Evolutionary conservation across 2,113 vertebrate species (phyloP), one percentile per base, ranked within the genome.

Genomic region (Neomonachus schauinslandi): DNA sequence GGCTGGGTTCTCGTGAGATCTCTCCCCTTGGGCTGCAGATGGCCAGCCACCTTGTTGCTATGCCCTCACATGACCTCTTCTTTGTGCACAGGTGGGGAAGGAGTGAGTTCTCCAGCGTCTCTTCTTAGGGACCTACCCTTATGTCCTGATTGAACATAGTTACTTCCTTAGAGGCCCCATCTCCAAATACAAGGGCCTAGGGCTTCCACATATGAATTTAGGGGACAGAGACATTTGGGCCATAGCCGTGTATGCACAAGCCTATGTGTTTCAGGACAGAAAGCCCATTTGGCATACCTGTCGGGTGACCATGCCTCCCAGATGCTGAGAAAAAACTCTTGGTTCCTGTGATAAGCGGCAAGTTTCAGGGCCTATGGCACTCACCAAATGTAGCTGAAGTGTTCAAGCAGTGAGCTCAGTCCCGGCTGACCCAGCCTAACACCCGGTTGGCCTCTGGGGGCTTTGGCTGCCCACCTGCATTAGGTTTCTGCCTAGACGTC

Each of bases 101-200:
- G 15, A 76, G 8, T 33, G 9, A 28, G 51, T 9, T 24, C 14
- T 57, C 24, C 7, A 1, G 2, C 1, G 3, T 13, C 51, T 49
- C 51, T 69, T 71, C 71, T 53, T 51, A 80, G n/a, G 2, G 31
- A 14, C 21, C 51, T 16, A 15, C 1, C 1, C 24, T 16, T 21
- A 36, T 3, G 28, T 12, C 11, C 76, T 82, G 8, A 22, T 15
- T n/a, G 7, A 42, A 71, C 72, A 26, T 18, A 31, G 9, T 49
- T 33, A 4, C 13, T 11, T 10, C n/a, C 57, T 63, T 11, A 63
- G 16, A 36, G 12, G 13, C 2, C 42, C 10, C 1, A 0, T 12
- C 28, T 53, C 80, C 53, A 31, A 5, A 31, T 1, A 9, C 4
- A 39, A 59, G n/a, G 24, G 16, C 7, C 26, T n/a, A 33, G 36